Conservation (phyloP, 1,140 invertebrate genomes). For the Habropoda laboriosa region DNA sequence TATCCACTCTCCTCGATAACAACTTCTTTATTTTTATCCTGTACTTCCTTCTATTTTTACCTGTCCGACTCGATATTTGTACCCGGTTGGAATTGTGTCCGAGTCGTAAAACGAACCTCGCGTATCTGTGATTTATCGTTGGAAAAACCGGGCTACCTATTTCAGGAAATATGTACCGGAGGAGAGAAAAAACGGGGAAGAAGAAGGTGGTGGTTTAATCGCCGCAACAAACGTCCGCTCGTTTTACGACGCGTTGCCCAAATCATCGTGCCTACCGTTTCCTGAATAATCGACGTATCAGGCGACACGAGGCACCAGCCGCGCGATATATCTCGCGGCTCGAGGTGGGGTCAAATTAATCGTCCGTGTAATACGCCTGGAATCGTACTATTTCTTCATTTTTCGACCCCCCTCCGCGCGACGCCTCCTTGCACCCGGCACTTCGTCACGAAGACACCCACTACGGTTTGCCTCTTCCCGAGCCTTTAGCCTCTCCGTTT, state of each 20-base stretch:
- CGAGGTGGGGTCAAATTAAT: slow-evolving; percentile 23
- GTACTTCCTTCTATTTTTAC: background rate
- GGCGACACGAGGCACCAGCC: background rate
- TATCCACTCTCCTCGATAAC: background rate
- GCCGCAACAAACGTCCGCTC: background rate
- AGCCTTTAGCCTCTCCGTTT: background rate
- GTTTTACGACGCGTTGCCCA: slow-evolving; percentile 18
- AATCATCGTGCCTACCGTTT: background rate
- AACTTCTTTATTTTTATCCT: background rate
- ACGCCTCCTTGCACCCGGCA: background rate
- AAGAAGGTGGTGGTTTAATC: background rate
- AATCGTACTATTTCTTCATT: slow-evolving; percentile 29
- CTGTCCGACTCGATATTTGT: too few relatives aligned
- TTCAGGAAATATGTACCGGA: too few relatives aligned
- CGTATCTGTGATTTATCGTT: slow-evolving; percentile 20
- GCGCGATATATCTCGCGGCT: slow-evolving; percentile 16
- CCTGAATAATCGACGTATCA: slow-evolving; percentile 35
- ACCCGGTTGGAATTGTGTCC: too few relatives aligned
- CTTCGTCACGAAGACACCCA: background rate
- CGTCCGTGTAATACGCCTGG: slow-evolving; percentile 43
- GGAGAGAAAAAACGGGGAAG: background rate
- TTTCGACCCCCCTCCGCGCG: background rate
- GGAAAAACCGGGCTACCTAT: slow-evolving; percentile 2
- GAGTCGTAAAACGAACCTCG: slow-evolving; percentile 18
- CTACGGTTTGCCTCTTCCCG: too few relatives aligned